Evolutionary conservation across 2,797 vertebrate species (phyloP), one percentile per base, ranked within the genome.

Genomic region (Choloepus didactylus): DNA sequence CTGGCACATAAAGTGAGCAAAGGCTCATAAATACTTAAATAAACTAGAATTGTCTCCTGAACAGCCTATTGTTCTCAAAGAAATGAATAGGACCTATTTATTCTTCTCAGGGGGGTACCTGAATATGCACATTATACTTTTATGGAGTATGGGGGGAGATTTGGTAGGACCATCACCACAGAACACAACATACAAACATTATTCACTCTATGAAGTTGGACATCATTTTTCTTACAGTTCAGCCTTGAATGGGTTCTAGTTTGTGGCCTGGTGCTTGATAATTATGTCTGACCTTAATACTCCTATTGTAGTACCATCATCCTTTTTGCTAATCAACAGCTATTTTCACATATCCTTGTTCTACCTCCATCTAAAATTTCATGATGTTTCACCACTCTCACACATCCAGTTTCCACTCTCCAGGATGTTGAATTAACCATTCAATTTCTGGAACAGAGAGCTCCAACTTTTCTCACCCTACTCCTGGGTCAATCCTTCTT

Each of bases 361-460:
- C 46, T 66, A 44, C 2, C 16, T 59, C 82, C 46, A n/a, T 44
- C 59, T 83, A 27, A 60, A 91, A 87, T 60, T 49, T 11, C 2
- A 15, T 35, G 25, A 27, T 73, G 21, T 1, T 66, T 51, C 18
- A 46, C 15, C 18, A 56, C 16, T 8, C 41, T 44, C 66, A 76
- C 7, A 25, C 0, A 21, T 12, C 16, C 46, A 64, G 2, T 87
- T 89, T 86, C 35, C 62, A 67, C 46, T 70, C 7, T 23, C 31
- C 16, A 51, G 12, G 1, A 41, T 72, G 31, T 46, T 62, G 38
- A 60, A 49, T 6, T 60, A 29, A 93, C 7, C 3, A 31, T 72
- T 89, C 49, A 66, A 54, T 54, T 82, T 90, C 16, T 70, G 1
- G 95, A 93, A 88, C 8, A 38, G n/a, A 93, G 87, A 75, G n/a